Base-by-base conservation (phyloP, 30 jellyfish, hydroid and myxozoan species). In the Pseudorhiza aurosa region DNA sequence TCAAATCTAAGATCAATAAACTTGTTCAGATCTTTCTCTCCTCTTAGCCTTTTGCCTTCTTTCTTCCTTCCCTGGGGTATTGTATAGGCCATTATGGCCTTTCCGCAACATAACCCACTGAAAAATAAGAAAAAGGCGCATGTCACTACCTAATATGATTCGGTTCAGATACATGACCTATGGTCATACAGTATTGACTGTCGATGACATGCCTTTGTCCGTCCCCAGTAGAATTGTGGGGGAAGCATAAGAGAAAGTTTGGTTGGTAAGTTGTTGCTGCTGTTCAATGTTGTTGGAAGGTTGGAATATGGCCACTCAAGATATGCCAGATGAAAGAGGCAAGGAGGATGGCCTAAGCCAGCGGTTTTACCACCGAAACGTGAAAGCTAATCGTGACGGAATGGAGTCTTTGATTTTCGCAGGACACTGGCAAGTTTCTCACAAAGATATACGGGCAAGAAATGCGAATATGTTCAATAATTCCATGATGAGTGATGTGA, bases 371-470 rank as follows among this genome's bases (percentile, higher is more conserved):
- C 89, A 77, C 33, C 77, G 46, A 44, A 62, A 77, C 35, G 72
- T 17, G 15, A 40, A 58, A 31, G 47, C 44, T 12, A 43, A 81
- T 9, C 80, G 82, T 17, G 82, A 77, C 30, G 5, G 89, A 33
- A 77, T 62, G 82, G 80, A 76, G 10, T 56, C 77, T 33, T 53
- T 62, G 6, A 43, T 62, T 4, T 62, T 77, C 29, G 89, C 77
- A 39, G 89, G 89, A 7, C 89, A 83, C n/a, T 83, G 95, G 95
- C 95, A 83, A 70, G 87, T 83, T 24, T 44, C 69, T 17, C 69
- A 83, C 32, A 83, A 55, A 43, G 82, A 70, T 40, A 62, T 83
- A 0, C 79, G 85, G 10, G 80, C 67, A 58, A 36, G 95, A 58
- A 83, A 68, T 27, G 75, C 95, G 12, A 22, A 22, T 47, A 83